These are phyloP conservation scores for Gambusia yucatana DNA, from an alignment of 2,797 vertebrate genomes.

Conservation along the genomic window DNA sequence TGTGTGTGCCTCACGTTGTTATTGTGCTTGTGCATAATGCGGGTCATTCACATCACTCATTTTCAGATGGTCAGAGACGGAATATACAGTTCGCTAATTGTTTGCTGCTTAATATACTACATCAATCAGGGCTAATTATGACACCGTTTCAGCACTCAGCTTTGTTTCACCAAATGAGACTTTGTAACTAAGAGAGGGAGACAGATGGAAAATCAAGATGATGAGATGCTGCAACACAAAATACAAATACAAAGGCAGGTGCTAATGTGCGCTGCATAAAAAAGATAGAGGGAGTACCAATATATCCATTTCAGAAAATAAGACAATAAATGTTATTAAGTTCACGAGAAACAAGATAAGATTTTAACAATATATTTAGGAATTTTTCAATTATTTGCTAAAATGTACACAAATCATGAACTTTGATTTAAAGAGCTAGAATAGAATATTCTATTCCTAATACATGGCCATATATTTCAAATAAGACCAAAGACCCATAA, in stretches of 20 bases:
- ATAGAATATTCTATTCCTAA: neutral
- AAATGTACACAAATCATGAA: neutral
- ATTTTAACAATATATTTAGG: neutral
- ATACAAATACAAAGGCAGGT: slow-evolving; percentile 30
- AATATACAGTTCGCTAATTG: slow-evolving; percentile 83
- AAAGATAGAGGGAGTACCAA: neutral
- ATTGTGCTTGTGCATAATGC: slow-evolving; percentile 39
- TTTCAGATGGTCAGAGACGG: slow-evolving; percentile 71
- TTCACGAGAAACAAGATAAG: neutral
- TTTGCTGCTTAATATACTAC: slow-evolving; percentile 87
- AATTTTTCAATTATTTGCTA: neutral
- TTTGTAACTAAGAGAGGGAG: slow-evolving; percentile 33
- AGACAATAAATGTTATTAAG: neutral
- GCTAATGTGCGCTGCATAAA: slow-evolving; percentile 11
- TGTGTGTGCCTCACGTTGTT: neutral
- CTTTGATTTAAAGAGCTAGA: neutral
- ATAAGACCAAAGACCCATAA: neutral
- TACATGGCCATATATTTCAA: neutral
- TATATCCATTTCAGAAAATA: neutral
- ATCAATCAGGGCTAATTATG: slow-evolving; percentile 95
- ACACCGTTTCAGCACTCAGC: slow-evolving; percentile 72
- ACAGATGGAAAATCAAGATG: slow-evolving; percentile 20
- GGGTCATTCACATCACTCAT: slow-evolving; percentile 71
- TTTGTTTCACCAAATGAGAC: slow-evolving; percentile 62
- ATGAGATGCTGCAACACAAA: slow-evolving; percentile 30